Base-by-base conservation (phyloP, 2,888 invertebrate species). In the Parnassius orleans region DNA sequence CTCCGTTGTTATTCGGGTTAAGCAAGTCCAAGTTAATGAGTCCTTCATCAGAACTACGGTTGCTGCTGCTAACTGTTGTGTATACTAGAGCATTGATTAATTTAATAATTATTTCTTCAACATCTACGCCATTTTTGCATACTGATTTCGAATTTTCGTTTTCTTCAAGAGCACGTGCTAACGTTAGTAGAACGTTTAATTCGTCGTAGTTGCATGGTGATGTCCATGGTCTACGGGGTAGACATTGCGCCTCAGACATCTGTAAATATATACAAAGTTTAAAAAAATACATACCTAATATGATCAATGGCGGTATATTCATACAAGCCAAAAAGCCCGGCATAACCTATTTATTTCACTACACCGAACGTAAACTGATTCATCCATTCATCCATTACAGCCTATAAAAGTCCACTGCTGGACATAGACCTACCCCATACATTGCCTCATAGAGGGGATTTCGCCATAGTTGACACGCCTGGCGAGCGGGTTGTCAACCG, bases 81-180 rank as follows among this genome's bases (percentile, higher is more conserved):
- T 76, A 79, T 19, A 88, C 78, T 24, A 88, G 68, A 10, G 87
- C 88, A 59, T 87, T 85, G 11, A 87, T 78, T 44, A 88, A 71
- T 65, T 83, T 86, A 67, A 81, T 72, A 10, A 88, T 83, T 14
- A 88, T 75, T 60, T 82, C 83, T 64, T 87, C 86, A 42, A 80
- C 70, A 41, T 76, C 72, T 43, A 68, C 63, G 1, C 63, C 52
- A 24, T 52, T 65, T 64, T 48, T 68, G 41, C 57, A 54, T 41
- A 51, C 24, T 3, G 52, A 44, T 54, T 53, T 60, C 9, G 63
- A 57, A n/a, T 65, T 54, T 57, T 71, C 70, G 33, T 64, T 67
- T 19, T 71, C 70, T 12, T 75, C 72, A 43, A 73, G 61, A 19
- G 67, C 67, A 44, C 70, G 68, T 12, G 74, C 68, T 3, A 74